These are phyloP conservation scores for Chromobotia macracanthus DNA, from an alignment of 2,797 vertebrate genomes.

Conservation along the genomic window DNA sequence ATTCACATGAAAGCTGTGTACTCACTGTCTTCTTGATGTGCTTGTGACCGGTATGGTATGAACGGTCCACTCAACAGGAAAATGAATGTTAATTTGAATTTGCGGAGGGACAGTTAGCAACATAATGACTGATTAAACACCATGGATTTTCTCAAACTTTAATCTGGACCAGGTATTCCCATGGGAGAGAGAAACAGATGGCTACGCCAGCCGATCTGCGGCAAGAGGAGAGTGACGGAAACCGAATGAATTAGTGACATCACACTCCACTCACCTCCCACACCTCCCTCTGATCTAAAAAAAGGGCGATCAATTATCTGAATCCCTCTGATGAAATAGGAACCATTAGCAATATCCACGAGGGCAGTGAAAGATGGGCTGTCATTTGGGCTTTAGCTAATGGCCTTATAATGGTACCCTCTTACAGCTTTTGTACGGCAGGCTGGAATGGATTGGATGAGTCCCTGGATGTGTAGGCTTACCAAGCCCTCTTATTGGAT, in stretches of 20 bases:
- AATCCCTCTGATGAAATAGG: slow-evolving; percentile 64
- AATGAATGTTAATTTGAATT: slow-evolving; percentile 76
- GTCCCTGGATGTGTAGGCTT: slow-evolving; percentile 56
- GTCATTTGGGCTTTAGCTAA: slow-evolving; percentile 69
- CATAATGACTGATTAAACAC: slow-evolving; percentile 79
- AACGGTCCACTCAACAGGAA: slow-evolving; percentile 79
- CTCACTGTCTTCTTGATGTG: slow-evolving; percentile 34
- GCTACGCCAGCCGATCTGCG: slow-evolving; percentile 62
- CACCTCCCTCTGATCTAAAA: slow-evolving; percentile 33
- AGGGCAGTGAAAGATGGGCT: slow-evolving; percentile 63
- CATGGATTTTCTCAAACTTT: slow-evolving; percentile 70
- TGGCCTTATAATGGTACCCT: slow-evolving; percentile 63
- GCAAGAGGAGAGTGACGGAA: slow-evolving; percentile 61
- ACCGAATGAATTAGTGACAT: slow-evolving; percentile 63
- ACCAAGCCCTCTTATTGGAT: slow-evolving; percentile 28
- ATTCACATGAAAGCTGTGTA: slow-evolving; percentile 53
- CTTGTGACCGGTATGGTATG: slow-evolving; percentile 58
- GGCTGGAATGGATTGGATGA: slow-evolving; percentile 62
- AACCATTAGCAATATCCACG: slow-evolving; percentile 69
- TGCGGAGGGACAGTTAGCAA: slow-evolving; percentile 75
- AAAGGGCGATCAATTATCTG: slow-evolving; percentile 61
- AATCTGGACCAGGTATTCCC: slow-evolving; percentile 79
- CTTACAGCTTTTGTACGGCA: slow-evolving; percentile 60
- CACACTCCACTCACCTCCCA: slow-evolving; percentile 26
- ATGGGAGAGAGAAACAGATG: slow-evolving; percentile 73